Percentiles rank a stretch among this genome's conserved stretches.
phyloP scores from a whole-genome alignment of 2,113 vertebrate genomes.

The Empidonax alnorum region DNA sequence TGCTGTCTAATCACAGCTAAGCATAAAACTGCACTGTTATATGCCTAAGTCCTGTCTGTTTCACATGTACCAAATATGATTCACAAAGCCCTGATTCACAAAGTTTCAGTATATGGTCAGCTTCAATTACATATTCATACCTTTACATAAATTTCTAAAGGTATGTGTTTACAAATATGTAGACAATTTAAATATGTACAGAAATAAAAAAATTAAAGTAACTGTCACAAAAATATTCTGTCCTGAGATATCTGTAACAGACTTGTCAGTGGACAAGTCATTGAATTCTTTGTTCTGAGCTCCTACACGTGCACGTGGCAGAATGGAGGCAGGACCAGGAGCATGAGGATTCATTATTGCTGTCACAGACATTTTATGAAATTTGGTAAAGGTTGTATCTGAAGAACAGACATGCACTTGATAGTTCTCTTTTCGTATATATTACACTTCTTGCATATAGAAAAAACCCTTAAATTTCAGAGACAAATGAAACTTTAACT shows the following conservation, averaged over 20 bases:
- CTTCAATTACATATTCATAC: background rate
- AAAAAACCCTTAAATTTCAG: background rate
- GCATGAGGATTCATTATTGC: background rate
- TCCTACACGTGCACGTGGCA: rapidly evolving
- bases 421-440: background rate
- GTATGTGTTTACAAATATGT: background rate
- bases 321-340: background rate
- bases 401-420: background rate
- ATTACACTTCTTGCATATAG: background rate
- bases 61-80: background rate
- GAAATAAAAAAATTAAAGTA: background rate
- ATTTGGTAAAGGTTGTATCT: background rate
- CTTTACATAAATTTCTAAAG: background rate
- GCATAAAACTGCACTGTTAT: background rate
- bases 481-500: background rate
- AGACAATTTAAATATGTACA: background rate
- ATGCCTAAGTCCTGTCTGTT: background rate
- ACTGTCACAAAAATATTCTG: background rate
- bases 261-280: background rate
- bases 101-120: background rate
- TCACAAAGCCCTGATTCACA: background rate
- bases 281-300: background rate
- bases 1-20: background rate
- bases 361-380: background rate
- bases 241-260: background rate